Conservation (phyloP, 2,113 vertebrate species). For the Trachemys scripta region DNA sequence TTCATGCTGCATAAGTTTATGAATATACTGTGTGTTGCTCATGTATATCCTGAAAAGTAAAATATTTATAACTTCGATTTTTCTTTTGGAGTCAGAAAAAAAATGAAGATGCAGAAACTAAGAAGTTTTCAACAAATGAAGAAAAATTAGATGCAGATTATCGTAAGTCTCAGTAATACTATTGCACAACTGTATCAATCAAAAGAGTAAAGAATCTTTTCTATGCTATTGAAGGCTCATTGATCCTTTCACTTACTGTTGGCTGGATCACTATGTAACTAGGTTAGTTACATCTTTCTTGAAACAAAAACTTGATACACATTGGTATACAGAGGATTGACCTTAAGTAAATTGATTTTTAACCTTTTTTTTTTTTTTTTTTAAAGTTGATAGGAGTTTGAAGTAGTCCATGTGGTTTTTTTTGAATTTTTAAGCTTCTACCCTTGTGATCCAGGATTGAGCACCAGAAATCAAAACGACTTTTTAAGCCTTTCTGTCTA, state of each 20-base stretch:
- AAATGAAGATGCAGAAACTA: conserved; percentile 85
- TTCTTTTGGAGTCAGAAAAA: conserved; percentile 89
- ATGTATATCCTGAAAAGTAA: conserved; percentile 54
- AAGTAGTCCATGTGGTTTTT: not conserved
- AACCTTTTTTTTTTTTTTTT: not conserved
- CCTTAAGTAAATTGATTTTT: not conserved
- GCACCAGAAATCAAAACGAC: not conserved
- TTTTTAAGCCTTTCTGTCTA: not conserved
- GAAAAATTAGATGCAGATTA: conserved; percentile 88
- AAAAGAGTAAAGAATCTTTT: not conserved
- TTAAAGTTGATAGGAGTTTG: not conserved
- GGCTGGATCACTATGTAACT: not conserved
- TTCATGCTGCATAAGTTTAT: conserved; percentile 20
- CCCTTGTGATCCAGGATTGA: not conserved
- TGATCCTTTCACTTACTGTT: not conserved
- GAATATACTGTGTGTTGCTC: conserved; percentile 27
- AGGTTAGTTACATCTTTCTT: not conserved
- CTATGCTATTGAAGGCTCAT: not conserved
- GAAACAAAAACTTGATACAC: not conserved
- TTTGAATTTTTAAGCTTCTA: not conserved
- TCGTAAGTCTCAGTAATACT: conserved; percentile 81
- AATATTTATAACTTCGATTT: conserved; percentile 49
- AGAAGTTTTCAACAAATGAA: conserved; percentile 88
- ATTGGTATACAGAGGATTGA: not conserved
- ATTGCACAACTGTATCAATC: not conserved